phyloP scores from a whole-genome alignment of 2,888 invertebrate genomes.

The Athripsodes cinereus region DNA sequence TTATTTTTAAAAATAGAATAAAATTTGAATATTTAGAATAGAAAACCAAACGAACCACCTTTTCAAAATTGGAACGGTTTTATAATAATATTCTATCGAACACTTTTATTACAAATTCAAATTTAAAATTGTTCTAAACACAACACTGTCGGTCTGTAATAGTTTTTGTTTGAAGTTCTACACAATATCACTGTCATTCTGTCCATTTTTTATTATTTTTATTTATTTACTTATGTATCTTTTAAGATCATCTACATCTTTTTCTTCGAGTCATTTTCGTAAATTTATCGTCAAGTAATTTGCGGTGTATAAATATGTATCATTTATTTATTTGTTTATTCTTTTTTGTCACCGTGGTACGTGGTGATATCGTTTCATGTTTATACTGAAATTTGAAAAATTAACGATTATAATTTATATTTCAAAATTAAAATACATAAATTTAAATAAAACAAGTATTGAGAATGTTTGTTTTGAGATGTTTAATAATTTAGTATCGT shows the following conservation, averaged over 20 bases:
- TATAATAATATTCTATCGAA: no score
- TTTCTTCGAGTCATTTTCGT: slow-evolving; percentile 26
- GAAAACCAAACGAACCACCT: no score
- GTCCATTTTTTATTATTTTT: not conserved
- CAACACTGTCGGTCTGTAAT: no score
- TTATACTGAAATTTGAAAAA: slow-evolving; percentile 6
- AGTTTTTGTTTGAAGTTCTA: not conserved
- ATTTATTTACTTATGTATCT: slow-evolving; percentile 30
- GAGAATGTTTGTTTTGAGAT: no score
- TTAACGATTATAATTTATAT: not conserved
- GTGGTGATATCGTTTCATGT: not conserved
- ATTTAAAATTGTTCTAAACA: no score
- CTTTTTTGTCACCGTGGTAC: slow-evolving; percentile 12
- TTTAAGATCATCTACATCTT: slow-evolving; percentile 26
- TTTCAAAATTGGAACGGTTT: no score
- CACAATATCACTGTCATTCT: not conserved
- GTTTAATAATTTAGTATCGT: no score
- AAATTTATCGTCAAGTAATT: slow-evolving; percentile 11
- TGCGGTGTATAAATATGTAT: slow-evolving; percentile 10
- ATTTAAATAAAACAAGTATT: not conserved
- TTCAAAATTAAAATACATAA: no score
- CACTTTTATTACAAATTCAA: no score
- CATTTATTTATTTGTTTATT: slow-evolving; percentile 20
- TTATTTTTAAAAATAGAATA: no score
- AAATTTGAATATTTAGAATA: no score